These are phyloP conservation scores for Phrynosoma platyrhinos DNA, from an alignment of 2,113 vertebrate species.

Conservation along the genomic window DNA sequence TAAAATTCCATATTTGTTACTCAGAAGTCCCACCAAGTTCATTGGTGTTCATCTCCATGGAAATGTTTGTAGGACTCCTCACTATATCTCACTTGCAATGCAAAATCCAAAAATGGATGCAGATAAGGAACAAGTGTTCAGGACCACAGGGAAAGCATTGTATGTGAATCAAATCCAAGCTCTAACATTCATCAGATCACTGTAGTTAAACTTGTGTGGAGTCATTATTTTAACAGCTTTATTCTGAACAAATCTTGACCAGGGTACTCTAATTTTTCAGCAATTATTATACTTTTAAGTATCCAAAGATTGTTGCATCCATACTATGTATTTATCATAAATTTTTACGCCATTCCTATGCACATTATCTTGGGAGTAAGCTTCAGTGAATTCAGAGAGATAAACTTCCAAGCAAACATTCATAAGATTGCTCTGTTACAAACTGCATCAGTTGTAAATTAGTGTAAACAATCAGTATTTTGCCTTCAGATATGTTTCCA, in stretches of 20 bases:
- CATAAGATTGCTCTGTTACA: too few species aligned
- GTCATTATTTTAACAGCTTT: neutral
- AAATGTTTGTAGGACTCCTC: neutral
- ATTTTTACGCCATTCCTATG: neutral
- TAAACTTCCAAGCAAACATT: too few species aligned
- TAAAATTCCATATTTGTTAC: neutral
- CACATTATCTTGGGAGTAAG: neutral
- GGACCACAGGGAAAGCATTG: neutral
- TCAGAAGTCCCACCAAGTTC: neutral
- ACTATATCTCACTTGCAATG: constrained; percentile 1
- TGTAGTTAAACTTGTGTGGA: neutral
- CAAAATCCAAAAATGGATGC: constrained; percentile 4
- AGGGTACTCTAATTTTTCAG: neutral
- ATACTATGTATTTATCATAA: neutral
- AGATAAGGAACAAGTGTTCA: neutral
- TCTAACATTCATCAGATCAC: neutral
- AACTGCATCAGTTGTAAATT: too few species aligned
- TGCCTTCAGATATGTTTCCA: too few species aligned
- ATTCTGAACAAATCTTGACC: neutral
- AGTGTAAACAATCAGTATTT: too few species aligned
- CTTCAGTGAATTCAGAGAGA: neutral
- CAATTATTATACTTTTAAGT: neutral
- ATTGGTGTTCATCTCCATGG: neutral
- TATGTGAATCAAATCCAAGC: neutral
- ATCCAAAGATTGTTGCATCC: too few species aligned